Conservation (phyloP, 2,113 vertebrate genomes). For the Rhabdomys dilectus region DNA sequence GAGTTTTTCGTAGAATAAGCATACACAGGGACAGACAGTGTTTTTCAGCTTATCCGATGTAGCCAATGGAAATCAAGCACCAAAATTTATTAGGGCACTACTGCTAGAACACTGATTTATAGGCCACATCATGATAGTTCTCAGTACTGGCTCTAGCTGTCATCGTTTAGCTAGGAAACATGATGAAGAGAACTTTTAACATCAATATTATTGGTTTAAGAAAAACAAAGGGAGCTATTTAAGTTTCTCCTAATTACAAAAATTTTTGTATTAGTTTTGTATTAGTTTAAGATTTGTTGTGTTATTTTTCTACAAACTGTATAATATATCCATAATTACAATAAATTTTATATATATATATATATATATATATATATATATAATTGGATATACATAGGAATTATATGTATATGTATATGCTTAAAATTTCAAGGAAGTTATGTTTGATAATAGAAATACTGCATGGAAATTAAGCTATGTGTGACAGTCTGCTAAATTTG, state of each 20-base stretch:
- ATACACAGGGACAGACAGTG: rapidly evolving
- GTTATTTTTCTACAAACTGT: not conserved
- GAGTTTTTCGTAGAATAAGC: not conserved
- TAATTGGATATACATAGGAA: not conserved
- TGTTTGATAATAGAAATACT: not conserved
- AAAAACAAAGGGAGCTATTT: not conserved
- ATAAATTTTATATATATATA: not conserved
- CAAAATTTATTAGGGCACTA: not conserved
- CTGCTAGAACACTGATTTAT: not conserved
- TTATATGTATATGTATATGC: not conserved
- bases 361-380: not conserved
- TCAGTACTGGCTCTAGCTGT: not conserved
- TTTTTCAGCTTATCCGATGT: not conserved
- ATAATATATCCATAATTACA: not conserved
- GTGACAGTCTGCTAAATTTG: not conserved
- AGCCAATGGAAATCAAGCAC: not conserved
- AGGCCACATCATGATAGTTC: not conserved
- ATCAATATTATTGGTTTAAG: not conserved
- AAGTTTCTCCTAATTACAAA: not conserved
- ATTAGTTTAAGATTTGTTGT: not conserved
- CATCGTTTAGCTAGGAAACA: not conserved
- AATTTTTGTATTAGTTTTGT: too few species aligned
- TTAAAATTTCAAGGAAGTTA: not conserved
- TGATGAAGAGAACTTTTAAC: not conserved
- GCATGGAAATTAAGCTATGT: not conserved